Percentiles rank a stretch among this genome's conserved stretches.
phyloP scores from a whole-genome alignment of 1,140 invertebrate genomes.

The Lucilia sericata region DNA sequence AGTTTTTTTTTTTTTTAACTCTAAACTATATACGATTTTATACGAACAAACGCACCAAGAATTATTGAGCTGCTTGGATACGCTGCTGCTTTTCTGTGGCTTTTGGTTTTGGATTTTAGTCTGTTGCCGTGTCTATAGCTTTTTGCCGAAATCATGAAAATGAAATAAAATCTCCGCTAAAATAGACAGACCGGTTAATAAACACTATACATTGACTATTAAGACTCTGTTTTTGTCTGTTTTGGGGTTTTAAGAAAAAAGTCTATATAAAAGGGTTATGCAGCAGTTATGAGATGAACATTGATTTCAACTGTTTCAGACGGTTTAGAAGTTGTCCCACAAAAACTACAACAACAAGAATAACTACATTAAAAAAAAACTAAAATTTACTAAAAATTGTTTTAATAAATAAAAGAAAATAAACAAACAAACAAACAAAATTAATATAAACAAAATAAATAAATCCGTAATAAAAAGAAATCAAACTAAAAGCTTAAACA shows the following conservation, averaged over 20 bases:
- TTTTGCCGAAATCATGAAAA: conserved; percentile 37
- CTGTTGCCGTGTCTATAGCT: conserved; percentile 11
- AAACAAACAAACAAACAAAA: background rate
- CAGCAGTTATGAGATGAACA: conserved; percentile 33
- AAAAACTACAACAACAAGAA: background rate
- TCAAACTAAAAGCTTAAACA: background rate
- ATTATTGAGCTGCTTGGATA: background rate
- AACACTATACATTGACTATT: conserved; percentile 2
- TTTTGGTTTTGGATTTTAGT: background rate
- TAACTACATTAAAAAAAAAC: background rate
- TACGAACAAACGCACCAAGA: conserved; percentile 8
- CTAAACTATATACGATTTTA: background rate
- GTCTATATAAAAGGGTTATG: conserved; percentile 40
- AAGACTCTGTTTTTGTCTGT: background rate
- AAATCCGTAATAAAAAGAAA: background rate
- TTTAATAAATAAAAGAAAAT: conserved; percentile 16
- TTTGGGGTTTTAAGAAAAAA: conserved; percentile 18
- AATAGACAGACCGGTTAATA: conserved; percentile 39
- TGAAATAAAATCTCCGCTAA: conserved; percentile 32
- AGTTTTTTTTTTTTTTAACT: background rate
- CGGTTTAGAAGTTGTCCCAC: conserved; percentile 33
- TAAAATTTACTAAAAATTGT: background rate
- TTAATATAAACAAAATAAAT: conserved; percentile 23
- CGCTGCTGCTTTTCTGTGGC: background rate
- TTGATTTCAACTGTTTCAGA: conserved; percentile 14